These are phyloP conservation scores for Colistium nudipinnis DNA, from an alignment of 2,113 vertebrate species.

Conservation along the genomic window DNA sequence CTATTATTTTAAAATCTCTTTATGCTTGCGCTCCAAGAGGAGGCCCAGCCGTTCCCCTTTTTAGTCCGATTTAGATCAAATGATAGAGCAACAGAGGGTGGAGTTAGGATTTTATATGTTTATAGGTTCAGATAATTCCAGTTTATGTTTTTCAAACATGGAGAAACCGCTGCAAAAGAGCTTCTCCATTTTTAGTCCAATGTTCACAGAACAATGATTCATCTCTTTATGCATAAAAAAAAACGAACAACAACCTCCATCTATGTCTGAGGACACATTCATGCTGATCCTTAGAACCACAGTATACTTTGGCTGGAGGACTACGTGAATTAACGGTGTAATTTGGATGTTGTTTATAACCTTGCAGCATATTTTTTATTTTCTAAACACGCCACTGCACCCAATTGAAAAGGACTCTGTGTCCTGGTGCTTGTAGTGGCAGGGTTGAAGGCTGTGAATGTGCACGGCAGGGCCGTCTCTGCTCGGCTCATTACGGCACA, in stretches of 20 bases:
- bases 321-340: constrained; percentile 59
- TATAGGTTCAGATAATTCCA: constrained; percentile 70
- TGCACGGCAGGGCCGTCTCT: constrained; percentile 44
- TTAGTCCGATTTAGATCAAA: constrained; percentile 76
- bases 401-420: constrained; percentile 33
- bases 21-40: constrained; percentile 61
- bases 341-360: constrained; percentile 70
- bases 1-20: constrained; percentile 67
- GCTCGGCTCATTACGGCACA: constrained; percentile 69
- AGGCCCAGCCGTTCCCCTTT: constrained; percentile 49
- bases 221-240: constrained; percentile 38
- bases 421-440: constrained; percentile 42
- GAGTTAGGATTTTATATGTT: constrained; percentile 72
- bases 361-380: constrained; percentile 44
- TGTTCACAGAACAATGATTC: constrained; percentile 57
- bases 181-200: constrained; percentile 44
- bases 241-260: constrained; percentile 44
- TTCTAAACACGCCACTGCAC: constrained; percentile 44
- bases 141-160: constrained; percentile 70
- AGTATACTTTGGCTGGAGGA: constrained; percentile 55
- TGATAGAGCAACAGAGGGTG: constrained; percentile 78
- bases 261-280: constrained; percentile 31
- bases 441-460: constrained; percentile 54
- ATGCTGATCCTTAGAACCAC: constrained; percentile 33
- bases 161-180: constrained; percentile 62